Conservation (phyloP, 2,797 vertebrate species). For the Acropternis orthonyx region DNA sequence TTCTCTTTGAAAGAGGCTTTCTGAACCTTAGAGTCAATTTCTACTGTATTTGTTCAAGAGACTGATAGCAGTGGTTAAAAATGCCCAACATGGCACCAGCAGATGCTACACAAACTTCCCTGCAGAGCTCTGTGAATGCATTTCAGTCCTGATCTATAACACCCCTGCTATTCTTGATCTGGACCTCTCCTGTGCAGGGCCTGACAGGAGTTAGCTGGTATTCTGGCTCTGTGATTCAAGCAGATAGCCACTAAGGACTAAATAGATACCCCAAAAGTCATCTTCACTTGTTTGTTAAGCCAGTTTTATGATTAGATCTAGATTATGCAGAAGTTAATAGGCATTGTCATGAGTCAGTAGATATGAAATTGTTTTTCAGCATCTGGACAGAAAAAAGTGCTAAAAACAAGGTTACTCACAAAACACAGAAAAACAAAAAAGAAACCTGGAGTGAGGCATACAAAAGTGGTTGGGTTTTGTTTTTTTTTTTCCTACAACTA, state of each 20-base stretch:
- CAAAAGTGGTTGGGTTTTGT: not conserved
- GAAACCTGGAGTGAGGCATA: not conserved
- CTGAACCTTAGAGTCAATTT: not conserved
- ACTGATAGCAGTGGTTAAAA: not conserved
- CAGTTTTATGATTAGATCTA: not conserved
- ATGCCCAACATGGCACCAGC: not conserved
- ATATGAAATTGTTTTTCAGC: not conserved
- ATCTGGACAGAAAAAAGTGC: not conserved
- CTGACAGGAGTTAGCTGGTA: not conserved
- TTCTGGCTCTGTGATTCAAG: not conserved
- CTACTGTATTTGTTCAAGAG: not conserved
- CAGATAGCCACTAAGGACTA: not conserved
- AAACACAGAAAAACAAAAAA: not conserved
- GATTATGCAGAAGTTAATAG: not conserved
- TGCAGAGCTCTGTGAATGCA: not conserved
- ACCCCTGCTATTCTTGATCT: not conserved
- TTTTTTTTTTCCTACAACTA: not conserved
- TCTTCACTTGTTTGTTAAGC: not conserved
- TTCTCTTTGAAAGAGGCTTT: not conserved
- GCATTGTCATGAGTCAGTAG: constrained; percentile 23
- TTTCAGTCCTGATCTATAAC: not conserved
- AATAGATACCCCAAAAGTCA: not conserved
- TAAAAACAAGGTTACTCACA: not conserved
- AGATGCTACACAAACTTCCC: constrained; percentile 3
- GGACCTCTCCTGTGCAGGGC: not conserved